Conservation (phyloP, 2,888 invertebrate genomes). For the Agonopterix subpropinquella region DNA sequence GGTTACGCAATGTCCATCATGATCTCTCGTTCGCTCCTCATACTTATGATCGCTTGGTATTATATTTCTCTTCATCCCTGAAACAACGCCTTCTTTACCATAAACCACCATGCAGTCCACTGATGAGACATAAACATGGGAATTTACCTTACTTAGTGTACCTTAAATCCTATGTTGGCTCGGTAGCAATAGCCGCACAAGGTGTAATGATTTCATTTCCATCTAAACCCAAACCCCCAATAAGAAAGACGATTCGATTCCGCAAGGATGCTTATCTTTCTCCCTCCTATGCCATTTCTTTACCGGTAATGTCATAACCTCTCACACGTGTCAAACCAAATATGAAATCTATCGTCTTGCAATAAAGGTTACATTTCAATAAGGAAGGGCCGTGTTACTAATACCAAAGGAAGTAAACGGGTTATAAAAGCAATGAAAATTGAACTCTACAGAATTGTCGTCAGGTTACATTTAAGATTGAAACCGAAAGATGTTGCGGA, state of each 20-base stretch:
- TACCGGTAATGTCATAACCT: too few relatives aligned
- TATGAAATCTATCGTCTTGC: slow-evolving; percentile 26
- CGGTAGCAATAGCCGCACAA: slow-evolving; percentile 6
- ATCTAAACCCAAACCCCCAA: slow-evolving; percentile 20
- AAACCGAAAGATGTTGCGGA: slow-evolving; percentile 19
- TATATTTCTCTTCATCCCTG: too few relatives aligned
- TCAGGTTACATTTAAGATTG: slow-evolving; percentile 20
- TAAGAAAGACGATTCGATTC: slow-evolving; percentile 49
- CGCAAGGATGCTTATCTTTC: slow-evolving; percentile 28
- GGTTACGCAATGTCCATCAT: slow-evolving; percentile 33
- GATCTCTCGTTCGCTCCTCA: slow-evolving; percentile 1
- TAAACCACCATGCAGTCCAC: too few relatives aligned
- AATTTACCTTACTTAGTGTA: too few relatives aligned
- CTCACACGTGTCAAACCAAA: slow-evolving; percentile 32
- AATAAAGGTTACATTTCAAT: slow-evolving; percentile 28
- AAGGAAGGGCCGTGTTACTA: slow-evolving; percentile 10
- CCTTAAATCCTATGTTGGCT: neutral
- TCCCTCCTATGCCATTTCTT: too few relatives aligned
- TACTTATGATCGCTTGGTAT: too few relatives aligned
- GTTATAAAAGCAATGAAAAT: slow-evolving; percentile 33
- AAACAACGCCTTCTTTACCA: too few relatives aligned
- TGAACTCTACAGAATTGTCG: slow-evolving; percentile 35
- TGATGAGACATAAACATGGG: too few relatives aligned
- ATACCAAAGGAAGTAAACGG: slow-evolving; percentile 23
- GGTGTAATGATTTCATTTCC: neutral